phyloP scores from a whole-genome alignment of 1,140 invertebrate genomes.

The Reticulitermes speratus region DNA sequence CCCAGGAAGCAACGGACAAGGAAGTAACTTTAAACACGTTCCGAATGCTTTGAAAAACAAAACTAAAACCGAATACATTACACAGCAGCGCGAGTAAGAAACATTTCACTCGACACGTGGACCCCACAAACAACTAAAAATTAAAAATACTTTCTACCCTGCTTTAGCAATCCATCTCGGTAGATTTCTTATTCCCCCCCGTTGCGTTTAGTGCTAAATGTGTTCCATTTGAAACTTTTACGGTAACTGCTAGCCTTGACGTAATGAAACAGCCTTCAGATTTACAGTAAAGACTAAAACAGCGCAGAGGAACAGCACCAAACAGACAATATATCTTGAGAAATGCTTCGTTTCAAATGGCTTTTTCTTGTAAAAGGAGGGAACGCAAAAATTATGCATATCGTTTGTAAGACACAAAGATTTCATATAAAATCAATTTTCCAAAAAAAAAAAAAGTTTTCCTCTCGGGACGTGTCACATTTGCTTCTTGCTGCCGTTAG shows the following conservation, averaged over 20 bases:
- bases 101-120: too few relatives aligned
- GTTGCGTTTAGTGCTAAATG: background rate
- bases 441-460: background rate
- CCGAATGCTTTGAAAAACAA: too few relatives aligned
- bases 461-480: background rate
- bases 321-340: background rate
- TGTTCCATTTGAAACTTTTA: background rate
- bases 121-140: background rate
- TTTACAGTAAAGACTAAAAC: background rate
- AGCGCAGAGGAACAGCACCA: background rate
- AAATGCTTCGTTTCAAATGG: background rate
- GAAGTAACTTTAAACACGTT: too few relatives aligned
- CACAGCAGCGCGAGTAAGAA: too few relatives aligned
- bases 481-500: background rate
- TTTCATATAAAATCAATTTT: slow-evolving; percentile 10
- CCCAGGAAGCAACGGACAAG: too few relatives aligned
- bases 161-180: background rate
- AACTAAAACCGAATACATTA: too few relatives aligned
- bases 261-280: background rate
- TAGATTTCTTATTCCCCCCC: background rate
- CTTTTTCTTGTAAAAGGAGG: background rate
- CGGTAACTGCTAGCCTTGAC: background rate
- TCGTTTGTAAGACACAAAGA: background rate
- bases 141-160: background rate
- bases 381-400: background rate